Evolutionary conservation across 2,797 vertebrate species (phyloP).

Genomic region (Hyperoplus immaculatus): DNA sequence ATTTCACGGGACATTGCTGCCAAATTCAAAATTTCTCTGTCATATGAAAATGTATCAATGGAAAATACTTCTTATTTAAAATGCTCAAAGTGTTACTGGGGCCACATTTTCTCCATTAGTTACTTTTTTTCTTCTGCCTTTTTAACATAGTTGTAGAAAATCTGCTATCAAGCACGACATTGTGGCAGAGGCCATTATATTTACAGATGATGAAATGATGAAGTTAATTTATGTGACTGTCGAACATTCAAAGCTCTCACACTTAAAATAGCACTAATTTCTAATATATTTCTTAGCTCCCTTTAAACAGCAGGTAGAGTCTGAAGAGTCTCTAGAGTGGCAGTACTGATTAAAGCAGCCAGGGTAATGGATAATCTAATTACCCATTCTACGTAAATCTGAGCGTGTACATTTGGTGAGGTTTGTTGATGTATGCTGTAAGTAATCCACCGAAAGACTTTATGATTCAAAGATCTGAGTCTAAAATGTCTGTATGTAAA

Average conservation of each 20-base stretch:
- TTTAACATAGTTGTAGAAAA: slow-evolving; percentile 9
- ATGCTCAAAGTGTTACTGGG: background rate
- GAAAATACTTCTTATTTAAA: slow-evolving; percentile 18
- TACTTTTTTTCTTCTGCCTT: background rate
- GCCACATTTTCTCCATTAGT: background rate
- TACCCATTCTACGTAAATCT: slow-evolving; percentile 48
- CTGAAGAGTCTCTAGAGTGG: slow-evolving; percentile 37
- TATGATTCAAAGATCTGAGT: background rate
- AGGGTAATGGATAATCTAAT: slow-evolving; percentile 64
- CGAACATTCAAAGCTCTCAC: slow-evolving; percentile 10
- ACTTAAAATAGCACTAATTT: slow-evolving; percentile 36
- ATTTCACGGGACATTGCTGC: slow-evolving; percentile 44
- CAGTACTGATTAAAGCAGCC: slow-evolving; percentile 61
- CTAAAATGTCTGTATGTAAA: background rate
- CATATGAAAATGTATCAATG: slow-evolving; percentile 11
- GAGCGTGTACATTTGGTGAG: slow-evolving; percentile 33
- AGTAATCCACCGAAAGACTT: background rate
- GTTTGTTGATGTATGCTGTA: slow-evolving; percentile 22
- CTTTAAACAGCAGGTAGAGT: slow-evolving; percentile 44
- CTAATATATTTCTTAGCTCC: slow-evolving; percentile 34
- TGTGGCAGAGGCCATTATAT: slow-evolving; percentile 8
- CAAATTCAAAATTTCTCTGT: slow-evolving; percentile 38
- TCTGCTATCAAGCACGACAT: slow-evolving; percentile 3
- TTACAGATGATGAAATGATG: background rate
- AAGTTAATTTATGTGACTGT: slow-evolving; percentile 7